These are phyloP conservation scores for Stylophora pistillata DNA, from an alignment of 64 coral and sea anemone species.

Conservation along the genomic window DNA sequence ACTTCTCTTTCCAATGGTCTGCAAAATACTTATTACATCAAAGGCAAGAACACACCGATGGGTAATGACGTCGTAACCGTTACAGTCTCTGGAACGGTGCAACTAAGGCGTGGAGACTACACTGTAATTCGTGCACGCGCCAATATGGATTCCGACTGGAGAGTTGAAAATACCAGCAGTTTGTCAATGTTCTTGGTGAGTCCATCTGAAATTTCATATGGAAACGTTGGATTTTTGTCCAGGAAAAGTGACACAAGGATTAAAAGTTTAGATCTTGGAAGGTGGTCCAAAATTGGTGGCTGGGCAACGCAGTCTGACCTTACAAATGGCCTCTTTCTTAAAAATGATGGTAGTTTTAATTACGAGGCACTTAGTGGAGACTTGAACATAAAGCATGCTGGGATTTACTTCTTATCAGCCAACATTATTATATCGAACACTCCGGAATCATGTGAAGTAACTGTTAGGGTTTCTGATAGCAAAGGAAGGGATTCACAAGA, in stretches of 20 bases:
- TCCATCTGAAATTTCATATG: constrained; percentile 51
- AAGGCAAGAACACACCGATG: neutral
- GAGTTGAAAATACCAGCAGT: constrained; percentile 43
- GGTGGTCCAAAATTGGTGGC: constrained; percentile 64
- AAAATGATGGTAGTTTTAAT: constrained; percentile 53
- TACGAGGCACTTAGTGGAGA: constrained; percentile 64
- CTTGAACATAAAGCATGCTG: constrained; percentile 51
- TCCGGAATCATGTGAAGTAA: constrained; percentile 39
- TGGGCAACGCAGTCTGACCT: constrained; percentile 66
- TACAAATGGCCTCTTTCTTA: constrained; percentile 69
- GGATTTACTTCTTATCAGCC: constrained; percentile 64
- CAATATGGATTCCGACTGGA: constrained; percentile 52
- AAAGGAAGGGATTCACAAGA: constrained; percentile 9
- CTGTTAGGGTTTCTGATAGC: constrained; percentile 36
- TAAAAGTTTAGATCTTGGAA: constrained; percentile 21
- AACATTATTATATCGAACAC: constrained; percentile 53
- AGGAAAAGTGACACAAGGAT: constrained; percentile 69
- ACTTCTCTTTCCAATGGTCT: constrained; percentile 47
- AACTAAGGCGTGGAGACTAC: constrained; percentile 56
- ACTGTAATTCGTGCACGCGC: constrained; percentile 43
- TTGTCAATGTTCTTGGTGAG: constrained; percentile 68
- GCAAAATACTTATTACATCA: constrained; percentile 61
- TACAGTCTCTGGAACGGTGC: constrained; percentile 51
- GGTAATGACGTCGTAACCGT: constrained; percentile 33
- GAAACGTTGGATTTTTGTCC: constrained; percentile 62